Conservation (phyloP, 2,888 invertebrate genomes). For the Homarus gammarus region DNA sequence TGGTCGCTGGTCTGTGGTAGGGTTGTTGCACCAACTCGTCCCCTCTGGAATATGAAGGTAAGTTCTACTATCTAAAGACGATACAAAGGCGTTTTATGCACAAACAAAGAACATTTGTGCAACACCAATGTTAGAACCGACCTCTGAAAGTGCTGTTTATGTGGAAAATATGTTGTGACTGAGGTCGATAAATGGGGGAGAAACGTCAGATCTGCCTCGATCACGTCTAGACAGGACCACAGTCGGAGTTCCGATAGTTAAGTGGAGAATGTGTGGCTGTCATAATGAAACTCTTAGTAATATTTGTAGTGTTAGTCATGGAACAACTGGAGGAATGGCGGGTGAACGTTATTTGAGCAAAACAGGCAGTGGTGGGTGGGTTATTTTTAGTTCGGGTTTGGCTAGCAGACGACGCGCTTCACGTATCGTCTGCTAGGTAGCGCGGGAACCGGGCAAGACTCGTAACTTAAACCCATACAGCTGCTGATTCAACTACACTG, state of each 20-base stretch:
- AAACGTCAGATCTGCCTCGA: constrained; percentile 53
- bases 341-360: constrained; percentile 51
- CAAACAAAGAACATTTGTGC: neutral
- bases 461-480: neutral
- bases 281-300: neutral
- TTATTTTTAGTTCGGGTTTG: constrained; percentile 64
- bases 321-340: constrained; percentile 24
- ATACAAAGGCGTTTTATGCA: neutral
- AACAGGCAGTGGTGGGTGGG: constrained; percentile 63
- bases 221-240: constrained; percentile 32
- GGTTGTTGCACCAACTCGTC: constrained; percentile 57
- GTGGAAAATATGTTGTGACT: constrained; percentile 29
- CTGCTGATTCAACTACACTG: neutral
- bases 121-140: neutral
- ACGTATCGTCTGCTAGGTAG: constrained; percentile 58
- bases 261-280: constrained; percentile 1
- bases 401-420: constrained; percentile 65
- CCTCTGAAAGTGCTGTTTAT: constrained; percentile 29
- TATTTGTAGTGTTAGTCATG: neutral
- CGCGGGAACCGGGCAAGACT: constrained; percentile 48
- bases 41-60: constrained; percentile 61
- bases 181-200: constrained; percentile 63
- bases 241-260: neutral
- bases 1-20: constrained; percentile 53
- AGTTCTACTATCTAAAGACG: constrained; percentile 18